A percentile compares a stretch with the other conserved stretches of the same genome.
Conservation (phyloP, 2,113 vertebrate genomes). For the Cryptotis parvus region DNA sequence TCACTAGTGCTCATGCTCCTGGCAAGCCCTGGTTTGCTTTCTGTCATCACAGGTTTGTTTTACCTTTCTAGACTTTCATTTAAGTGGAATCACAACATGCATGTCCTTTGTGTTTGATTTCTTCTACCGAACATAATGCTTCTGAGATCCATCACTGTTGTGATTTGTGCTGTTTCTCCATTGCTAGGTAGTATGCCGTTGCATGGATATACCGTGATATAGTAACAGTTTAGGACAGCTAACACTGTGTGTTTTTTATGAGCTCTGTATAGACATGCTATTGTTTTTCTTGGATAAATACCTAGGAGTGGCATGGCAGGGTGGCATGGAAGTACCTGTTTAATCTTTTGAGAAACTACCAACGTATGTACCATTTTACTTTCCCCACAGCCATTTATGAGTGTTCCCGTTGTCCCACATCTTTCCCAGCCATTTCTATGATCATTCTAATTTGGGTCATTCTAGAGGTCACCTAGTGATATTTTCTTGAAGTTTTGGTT, state of each 20-base stretch:
- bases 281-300: slow-evolving; percentile 35
- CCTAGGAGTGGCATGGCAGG: neutral
- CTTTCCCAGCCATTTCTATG: neutral
- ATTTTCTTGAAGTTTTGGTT: slow-evolving; percentile 7
- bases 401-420: neutral
- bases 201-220: neutral
- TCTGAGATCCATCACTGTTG: neutral
- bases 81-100: neutral
- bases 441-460: neutral
- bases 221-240: neutral
- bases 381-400: neutral
- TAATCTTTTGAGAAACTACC: slow-evolving; percentile 30
- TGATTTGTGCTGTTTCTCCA: neutral
- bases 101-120: slow-evolving; percentile 23
- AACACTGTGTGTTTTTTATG: neutral
- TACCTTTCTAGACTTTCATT: slow-evolving; percentile 44
- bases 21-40: neutral
- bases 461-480: neutral
- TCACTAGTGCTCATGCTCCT: neutral
- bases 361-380: neutral
- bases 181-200: slow-evolving; percentile 6
- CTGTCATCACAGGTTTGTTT: slow-evolving; percentile 2
- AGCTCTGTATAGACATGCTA: neutral
- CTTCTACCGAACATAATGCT: slow-evolving; percentile 23
- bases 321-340: neutral